Conservation (phyloP, 2,888 invertebrate genomes). For the Dexiosoma caninum region DNA sequence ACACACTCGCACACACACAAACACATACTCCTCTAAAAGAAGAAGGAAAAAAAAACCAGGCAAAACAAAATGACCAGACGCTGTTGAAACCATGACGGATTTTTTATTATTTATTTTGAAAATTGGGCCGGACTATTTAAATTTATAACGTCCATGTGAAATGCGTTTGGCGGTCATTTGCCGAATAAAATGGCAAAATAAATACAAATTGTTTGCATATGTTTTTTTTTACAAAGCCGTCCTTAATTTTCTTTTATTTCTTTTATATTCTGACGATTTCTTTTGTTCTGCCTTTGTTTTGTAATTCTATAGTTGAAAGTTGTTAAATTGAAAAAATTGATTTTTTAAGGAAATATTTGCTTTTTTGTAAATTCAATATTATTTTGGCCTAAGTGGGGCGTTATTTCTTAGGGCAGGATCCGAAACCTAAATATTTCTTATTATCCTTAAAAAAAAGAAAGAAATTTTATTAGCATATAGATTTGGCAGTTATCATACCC, state of each 20-base stretch:
- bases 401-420: too few species aligned
- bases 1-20: not conserved
- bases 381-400: too few species aligned
- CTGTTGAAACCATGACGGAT: conserved; percentile 46
- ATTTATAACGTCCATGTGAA: conserved; percentile 53
- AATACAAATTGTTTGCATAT: conserved; percentile 21
- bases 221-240: conserved; percentile 34
- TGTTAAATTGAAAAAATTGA: too few species aligned
- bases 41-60: not conserved
- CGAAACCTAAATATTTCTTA: too few species aligned
- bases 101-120: conserved; percentile 69
- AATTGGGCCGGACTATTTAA: conserved; percentile 9
- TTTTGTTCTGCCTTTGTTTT: conserved; percentile 36
- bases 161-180: conserved; percentile 70
- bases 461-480: too few species aligned
- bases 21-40: not conserved
- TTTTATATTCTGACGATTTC: too few species aligned
- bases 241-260: not conserved
- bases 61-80: conserved; percentile 35
- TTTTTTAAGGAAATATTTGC: too few species aligned
- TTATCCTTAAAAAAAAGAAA: too few species aligned
- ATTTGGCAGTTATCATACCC: too few species aligned
- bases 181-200: conserved; percentile 2
- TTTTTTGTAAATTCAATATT: too few species aligned
- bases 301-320: conserved; percentile 35